phyloP scores from a whole-genome alignment of 1,140 invertebrate genomes.

The Drosophila tropicalis region DNA sequence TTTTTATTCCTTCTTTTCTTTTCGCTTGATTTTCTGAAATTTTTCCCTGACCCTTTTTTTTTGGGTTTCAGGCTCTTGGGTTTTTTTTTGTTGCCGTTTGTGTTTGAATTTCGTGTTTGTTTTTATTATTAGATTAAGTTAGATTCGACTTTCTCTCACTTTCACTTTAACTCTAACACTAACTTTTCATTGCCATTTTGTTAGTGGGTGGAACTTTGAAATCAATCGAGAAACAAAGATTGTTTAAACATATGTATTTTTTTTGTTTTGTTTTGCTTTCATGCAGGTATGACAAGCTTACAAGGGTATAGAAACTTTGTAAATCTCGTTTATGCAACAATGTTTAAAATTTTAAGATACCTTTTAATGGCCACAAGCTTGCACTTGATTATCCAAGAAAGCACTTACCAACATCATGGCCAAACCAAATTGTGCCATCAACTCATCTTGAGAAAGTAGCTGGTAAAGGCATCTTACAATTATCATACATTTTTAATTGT shows the following conservation, averaged over 20 bases:
- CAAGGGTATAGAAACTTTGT: too few species aligned
- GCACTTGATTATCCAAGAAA: constrained; percentile 4
- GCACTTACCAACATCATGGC: not conserved
- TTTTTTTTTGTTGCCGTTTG: not conserved
- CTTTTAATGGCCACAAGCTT: constrained; percentile 1
- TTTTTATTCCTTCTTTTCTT: constrained; percentile 20
- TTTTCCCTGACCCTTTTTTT: constrained; percentile 13
- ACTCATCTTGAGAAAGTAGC: not conserved
- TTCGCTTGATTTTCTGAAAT: constrained; percentile 39
- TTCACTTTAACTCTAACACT: not conserved
- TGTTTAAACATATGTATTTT: too few species aligned
- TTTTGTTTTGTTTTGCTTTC: too few species aligned
- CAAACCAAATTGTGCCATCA: constrained; percentile 1
- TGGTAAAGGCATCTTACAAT: not conserved
- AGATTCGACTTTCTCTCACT: not conserved
- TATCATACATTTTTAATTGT: constrained; percentile 1
- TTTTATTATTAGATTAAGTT: constrained; percentile 18
- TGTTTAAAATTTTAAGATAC: constrained; percentile 2
- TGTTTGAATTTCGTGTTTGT: constrained; percentile 2
- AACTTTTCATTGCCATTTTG: constrained; percentile 30
- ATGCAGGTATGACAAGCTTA: too few species aligned
- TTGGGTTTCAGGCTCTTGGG: constrained; percentile 10
- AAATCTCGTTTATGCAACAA: not conserved
- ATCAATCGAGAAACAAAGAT: too few species aligned
- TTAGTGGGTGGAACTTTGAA: constrained; percentile 3